These are phyloP conservation scores for Neoaliturus tenellus DNA, from an alignment of 2,888 invertebrate genomes.

Conservation along the genomic window DNA sequence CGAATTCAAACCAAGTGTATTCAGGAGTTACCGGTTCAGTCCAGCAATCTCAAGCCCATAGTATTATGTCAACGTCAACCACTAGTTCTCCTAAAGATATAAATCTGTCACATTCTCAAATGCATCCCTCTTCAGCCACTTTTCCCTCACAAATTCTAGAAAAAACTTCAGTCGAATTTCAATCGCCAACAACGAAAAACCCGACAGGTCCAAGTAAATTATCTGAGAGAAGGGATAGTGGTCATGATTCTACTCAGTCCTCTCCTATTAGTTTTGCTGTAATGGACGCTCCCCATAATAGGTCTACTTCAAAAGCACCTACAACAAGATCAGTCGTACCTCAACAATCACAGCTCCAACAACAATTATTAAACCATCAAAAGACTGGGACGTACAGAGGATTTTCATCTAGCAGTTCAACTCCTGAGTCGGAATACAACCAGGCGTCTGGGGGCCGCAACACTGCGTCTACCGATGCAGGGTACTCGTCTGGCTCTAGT, in stretches of 20 bases:
- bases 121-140: slow-evolving; percentile 71
- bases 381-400: slow-evolving; percentile 27
- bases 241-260: slow-evolving; percentile 80
- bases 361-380: slow-evolving; percentile 34
- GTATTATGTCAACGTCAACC: slow-evolving; percentile 63
- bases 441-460: slow-evolving; percentile 50
- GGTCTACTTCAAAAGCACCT: slow-evolving; percentile 11
- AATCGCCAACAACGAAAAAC: slow-evolving; percentile 61
- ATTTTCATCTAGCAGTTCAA: slow-evolving; percentile 37
- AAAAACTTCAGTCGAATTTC: slow-evolving; percentile 68
- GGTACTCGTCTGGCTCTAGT: slow-evolving; percentile 59
- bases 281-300: slow-evolving; percentile 76
- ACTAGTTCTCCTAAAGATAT: slow-evolving; percentile 78
- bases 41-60: not conserved
- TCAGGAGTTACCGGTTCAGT: not conserved
- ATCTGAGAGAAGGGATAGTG: slow-evolving; percentile 67
- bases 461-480: slow-evolving; percentile 58
- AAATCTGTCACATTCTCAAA: slow-evolving; percentile 76
- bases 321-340: slow-evolving; percentile 4
- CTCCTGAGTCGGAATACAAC: slow-evolving; percentile 59
- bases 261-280: slow-evolving; percentile 87
- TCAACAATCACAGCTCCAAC: slow-evolving; percentile 48
- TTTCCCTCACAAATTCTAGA: slow-evolving; percentile 69
- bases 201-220: not conserved
- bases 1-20: not conserved